phyloP scores from a whole-genome alignment of 2,113 vertebrate species.

The Cavia porcellus region DNA sequence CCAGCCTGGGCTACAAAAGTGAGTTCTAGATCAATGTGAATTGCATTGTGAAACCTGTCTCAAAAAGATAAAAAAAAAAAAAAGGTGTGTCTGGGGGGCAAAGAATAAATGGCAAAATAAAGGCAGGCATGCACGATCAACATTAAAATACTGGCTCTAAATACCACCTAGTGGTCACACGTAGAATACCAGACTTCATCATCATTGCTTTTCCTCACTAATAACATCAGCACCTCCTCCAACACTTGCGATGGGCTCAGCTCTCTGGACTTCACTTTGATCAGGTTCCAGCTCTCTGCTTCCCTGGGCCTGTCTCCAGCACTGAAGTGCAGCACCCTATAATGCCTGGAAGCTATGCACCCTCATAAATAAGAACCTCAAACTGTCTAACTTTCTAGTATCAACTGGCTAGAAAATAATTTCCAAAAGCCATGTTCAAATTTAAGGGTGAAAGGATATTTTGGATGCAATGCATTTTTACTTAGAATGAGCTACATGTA shows the following conservation, averaged over 20 bases:
- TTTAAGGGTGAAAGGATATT: constrained; percentile 52
- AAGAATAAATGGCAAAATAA: constrained; percentile 55
- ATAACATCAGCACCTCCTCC: not conserved
- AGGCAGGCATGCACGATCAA: constrained; percentile 27
- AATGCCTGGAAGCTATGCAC: not conserved
- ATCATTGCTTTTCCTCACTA: not conserved
- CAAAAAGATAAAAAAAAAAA: not conserved
- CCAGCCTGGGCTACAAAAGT: too few relatives aligned
- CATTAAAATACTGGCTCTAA: constrained; percentile 69
- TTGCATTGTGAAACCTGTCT: not conserved
- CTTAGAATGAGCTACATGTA: not conserved
- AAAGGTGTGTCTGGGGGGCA: not conserved
- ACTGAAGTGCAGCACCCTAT: not conserved
- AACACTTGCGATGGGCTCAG: not conserved
- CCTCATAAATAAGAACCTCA: not conserved
- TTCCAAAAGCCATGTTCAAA: constrained; percentile 32
- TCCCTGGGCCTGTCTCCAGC: not conserved
- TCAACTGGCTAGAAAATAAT: constrained; percentile 8
- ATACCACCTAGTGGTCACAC: constrained; percentile 83
- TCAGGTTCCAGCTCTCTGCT: not conserved
- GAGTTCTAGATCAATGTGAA: not conserved
- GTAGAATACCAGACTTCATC: constrained; percentile 58
- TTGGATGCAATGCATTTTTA: constrained; percentile 35
- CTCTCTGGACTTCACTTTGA: constrained; percentile 24
- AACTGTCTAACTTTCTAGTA: constrained; percentile 2